Conservation (phyloP, 2,888 invertebrate species). For the Noctua pronuba region DNA sequence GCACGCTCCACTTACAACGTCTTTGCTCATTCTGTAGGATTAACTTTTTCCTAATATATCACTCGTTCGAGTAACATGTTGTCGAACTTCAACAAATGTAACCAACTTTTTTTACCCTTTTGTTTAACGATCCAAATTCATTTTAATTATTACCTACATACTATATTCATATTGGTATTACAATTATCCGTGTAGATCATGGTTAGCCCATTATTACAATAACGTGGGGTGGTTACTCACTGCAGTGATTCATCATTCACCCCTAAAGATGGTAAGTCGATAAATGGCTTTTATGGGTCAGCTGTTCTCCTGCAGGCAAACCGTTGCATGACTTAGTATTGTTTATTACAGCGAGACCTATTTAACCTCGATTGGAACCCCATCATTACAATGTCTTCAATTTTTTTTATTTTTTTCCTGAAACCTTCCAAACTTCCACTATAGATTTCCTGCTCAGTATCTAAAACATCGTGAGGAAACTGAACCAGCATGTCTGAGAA, state of each 20-base stretch:
- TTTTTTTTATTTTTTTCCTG: neutral
- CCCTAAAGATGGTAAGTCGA: conserved; percentile 64
- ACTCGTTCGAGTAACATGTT: neutral
- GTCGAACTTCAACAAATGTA: neutral
- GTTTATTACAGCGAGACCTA: neutral
- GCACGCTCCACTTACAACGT: neutral
- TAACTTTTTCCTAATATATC: neutral
- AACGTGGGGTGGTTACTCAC: conserved; percentile 40
- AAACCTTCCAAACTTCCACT: neutral
- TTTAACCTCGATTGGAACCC: neutral
- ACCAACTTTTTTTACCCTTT: neutral
- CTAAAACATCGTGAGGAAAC: neutral
- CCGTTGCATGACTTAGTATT: conserved; percentile 29
- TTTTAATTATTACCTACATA: neutral
- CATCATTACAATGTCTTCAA: neutral
- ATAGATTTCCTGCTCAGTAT: neutral
- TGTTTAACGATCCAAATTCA: neutral
- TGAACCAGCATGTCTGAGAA: no score
- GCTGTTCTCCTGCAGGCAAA: conserved; percentile 48
- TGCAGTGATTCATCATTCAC: conserved; percentile 66
- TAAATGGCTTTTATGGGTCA: conserved; percentile 56
- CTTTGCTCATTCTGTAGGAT: neutral
- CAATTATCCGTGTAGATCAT: conserved; percentile 24
- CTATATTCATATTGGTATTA: conserved; percentile 20
- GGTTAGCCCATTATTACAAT: conserved; percentile 27